These are phyloP conservation scores for Tetramorium simillimum DNA, from an alignment of 1,140 invertebrate genomes.

Conservation along the genomic window DNA sequence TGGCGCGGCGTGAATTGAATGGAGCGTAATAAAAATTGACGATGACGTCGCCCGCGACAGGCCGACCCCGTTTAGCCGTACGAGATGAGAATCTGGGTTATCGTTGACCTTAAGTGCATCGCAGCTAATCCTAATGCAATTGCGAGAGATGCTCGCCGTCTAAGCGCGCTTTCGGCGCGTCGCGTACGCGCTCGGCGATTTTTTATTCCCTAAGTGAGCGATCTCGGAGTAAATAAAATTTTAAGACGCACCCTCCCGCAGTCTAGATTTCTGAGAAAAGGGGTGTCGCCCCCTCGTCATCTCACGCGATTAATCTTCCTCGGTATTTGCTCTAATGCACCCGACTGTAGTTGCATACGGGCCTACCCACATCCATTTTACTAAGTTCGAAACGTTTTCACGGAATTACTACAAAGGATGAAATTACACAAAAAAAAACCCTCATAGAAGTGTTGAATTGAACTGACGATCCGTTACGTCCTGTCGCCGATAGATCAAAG, in stretches of 20 bases:
- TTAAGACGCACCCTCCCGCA: not conserved
- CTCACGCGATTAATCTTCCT: slow-evolving; percentile 40
- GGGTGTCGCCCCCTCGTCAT: not conserved
- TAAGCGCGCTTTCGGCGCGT: not conserved
- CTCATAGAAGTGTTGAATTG: slow-evolving; percentile 7
- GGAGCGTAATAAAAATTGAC: slow-evolving; percentile 33
- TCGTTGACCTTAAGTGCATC: slow-evolving; percentile 26
- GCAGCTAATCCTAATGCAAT: not conserved
- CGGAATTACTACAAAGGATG: not conserved
- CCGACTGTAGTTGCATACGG: slow-evolving; percentile 37
- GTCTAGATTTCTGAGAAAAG: slow-evolving; percentile 10
- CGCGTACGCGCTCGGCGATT: not conserved
- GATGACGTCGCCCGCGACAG: not conserved
- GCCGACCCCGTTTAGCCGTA: slow-evolving; percentile 4
- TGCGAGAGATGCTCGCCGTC: not conserved
- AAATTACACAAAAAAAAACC: not conserved
- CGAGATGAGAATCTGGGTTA: slow-evolving; percentile 25
- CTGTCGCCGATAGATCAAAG: not conserved
- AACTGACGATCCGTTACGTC: not conserved
- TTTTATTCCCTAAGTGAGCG: not conserved
- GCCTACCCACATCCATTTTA: slow-evolving; percentile 20
- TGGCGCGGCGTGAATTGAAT: slow-evolving; percentile 17
- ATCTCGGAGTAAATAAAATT: not conserved
- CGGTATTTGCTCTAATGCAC: slow-evolving; percentile 26
- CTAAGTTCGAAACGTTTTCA: not conserved